Base-by-base conservation (phyloP, 1,140 invertebrate species). In the Aphaenogaster ashmeadi region DNA sequence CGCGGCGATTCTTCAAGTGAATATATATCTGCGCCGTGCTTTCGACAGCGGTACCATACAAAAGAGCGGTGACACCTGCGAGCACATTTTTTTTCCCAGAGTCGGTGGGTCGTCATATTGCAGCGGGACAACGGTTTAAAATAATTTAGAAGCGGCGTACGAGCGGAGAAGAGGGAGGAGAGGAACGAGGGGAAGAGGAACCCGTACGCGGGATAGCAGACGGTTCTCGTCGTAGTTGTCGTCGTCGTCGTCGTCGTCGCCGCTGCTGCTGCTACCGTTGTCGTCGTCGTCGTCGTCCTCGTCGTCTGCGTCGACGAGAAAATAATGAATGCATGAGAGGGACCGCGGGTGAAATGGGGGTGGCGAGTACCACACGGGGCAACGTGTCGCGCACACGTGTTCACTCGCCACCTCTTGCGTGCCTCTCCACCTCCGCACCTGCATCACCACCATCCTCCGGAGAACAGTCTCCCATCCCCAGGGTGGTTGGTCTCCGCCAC, bases 51-150 rank as follows among this genome's bases (percentile, higher is more conserved):
- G 41, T 41, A 27, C 33, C 78, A 27, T 27, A 58, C 50, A 67
- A 72, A 27, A 69, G 44, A 58, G 44, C 81, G 69, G 79, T 87
- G 81, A 84, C 89, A 90, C 77, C 81, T 91, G 90, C 56, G 56
- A 33, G 66, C 44, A 44, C 56, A 62, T 88, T 90, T 87, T 86
- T 89, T 71, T 64, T 41, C 54, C 21, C 47, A 44, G 74, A 79
- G 60, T 77, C 50, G 47, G 54, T 33, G 50, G 27, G 54, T 56
- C 89, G 90, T 88, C 81, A 88, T 87, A 90, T 90, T 66, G 90
- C 89, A 52, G 18, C 66, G 69, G 78, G 41, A 88, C 72, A 86
- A 91, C 89, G 87, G 69, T 90, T 91, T 90, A 91, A 90, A 91
- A 91, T 90, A 91, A 91, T 91, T 91, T 90, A 90, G 81, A 90